phyloP scores from a whole-genome alignment of 2,888 invertebrate species.

The Hylaea fasciaria region DNA sequence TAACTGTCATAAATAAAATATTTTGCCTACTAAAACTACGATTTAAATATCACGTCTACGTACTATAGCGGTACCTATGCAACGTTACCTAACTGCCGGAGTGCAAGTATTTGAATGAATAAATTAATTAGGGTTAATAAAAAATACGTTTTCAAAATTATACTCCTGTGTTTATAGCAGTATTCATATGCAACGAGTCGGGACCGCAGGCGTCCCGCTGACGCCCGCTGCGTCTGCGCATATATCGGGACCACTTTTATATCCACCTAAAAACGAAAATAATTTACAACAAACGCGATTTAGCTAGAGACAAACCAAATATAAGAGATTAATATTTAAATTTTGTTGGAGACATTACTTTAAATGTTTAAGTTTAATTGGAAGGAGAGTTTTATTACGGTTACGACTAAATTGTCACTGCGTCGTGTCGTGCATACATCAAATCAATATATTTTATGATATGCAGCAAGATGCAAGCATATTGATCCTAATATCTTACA shows the following conservation, averaged over 20 bases:
- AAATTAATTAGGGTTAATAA: constrained; percentile 56
- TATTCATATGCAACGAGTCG: constrained; percentile 68
- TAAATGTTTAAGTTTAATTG: constrained; percentile 3
- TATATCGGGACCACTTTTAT: constrained; percentile 69
- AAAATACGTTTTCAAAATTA: constrained; percentile 58
- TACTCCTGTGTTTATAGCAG: constrained; percentile 61
- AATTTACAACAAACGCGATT: constrained; percentile 64
- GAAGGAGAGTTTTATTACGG: not conserved
- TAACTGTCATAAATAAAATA: too few species aligned
- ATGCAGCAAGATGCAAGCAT: too few species aligned
- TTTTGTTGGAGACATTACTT: constrained; percentile 43
- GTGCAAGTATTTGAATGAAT: constrained; percentile 34
- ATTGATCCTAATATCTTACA: too few species aligned
- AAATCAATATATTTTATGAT: too few species aligned
- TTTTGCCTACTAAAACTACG: too few species aligned
- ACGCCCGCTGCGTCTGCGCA: constrained; percentile 59
- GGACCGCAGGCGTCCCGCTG: constrained; percentile 67
- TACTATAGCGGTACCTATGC: too few species aligned
- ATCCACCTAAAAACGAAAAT: constrained; percentile 72
- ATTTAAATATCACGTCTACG: too few species aligned
- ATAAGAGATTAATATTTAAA: constrained; percentile 60
- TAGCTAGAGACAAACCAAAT: constrained; percentile 61
- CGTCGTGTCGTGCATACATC: too few species aligned
- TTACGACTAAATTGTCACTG: too few species aligned
- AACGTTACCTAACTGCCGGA: not conserved